phyloP scores from a whole-genome alignment of 2,797 vertebrate genomes.

The Alfaro cultratus region DNA sequence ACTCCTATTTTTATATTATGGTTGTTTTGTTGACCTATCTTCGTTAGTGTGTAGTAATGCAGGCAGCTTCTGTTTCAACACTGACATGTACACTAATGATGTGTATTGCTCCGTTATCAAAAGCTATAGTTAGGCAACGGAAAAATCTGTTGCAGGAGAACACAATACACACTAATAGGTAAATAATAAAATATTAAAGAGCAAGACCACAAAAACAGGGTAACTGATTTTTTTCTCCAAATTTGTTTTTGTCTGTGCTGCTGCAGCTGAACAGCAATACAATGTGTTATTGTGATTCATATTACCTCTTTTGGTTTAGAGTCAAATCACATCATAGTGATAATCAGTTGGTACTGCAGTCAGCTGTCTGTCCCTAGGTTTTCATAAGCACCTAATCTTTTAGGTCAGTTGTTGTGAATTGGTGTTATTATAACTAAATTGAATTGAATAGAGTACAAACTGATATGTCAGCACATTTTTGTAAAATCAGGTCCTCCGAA shows the following conservation, averaged over 20 bases:
- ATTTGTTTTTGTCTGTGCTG: slow-evolving; percentile 6
- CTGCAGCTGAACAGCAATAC: background rate
- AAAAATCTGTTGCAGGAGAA: background rate
- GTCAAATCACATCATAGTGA: background rate
- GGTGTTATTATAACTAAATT: too few relatives aligned
- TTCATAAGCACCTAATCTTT: background rate
- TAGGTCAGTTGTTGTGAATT: background rate
- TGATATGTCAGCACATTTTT: background rate
- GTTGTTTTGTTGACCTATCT: slow-evolving; percentile 7
- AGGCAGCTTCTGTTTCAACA: background rate
- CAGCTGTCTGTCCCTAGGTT: background rate
- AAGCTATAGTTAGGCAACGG: slow-evolving; percentile 10
- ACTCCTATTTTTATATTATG: slow-evolving; percentile 11
- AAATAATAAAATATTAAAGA: slow-evolving; percentile 20
- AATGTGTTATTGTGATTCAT: background rate
- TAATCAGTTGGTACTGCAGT: background rate
- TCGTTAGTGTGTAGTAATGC: slow-evolving; percentile 1
- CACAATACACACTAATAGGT: background rate
- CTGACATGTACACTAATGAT: slow-evolving; percentile 17
- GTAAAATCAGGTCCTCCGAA: background rate
- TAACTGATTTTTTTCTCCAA: slow-evolving; percentile 6
- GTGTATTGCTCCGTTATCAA: background rate
- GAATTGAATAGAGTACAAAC: background rate
- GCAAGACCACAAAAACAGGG: background rate
- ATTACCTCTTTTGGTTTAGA: background rate